A percentile compares a stretch with the other conserved stretches of the same genome.
Conservation (phyloP, 1,140 invertebrate species). For the Drosophila dunni region DNA sequence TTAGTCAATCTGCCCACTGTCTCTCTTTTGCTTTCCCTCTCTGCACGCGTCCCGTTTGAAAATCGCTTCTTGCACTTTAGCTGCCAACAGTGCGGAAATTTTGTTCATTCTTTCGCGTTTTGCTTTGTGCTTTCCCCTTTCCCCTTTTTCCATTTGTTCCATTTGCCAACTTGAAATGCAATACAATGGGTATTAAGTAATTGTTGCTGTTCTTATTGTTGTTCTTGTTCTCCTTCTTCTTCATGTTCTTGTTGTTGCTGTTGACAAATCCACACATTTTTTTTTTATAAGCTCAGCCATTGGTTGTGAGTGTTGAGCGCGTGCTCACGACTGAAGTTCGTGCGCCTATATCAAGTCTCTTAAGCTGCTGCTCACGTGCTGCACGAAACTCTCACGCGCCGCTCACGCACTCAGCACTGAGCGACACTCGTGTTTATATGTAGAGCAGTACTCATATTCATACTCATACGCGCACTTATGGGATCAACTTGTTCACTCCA, state of each 20-base stretch:
- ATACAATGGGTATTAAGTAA: slow-evolving; percentile 81
- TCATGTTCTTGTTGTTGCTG: slow-evolving; percentile 45
- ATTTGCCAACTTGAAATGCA: slow-evolving; percentile 76
- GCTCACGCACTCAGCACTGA: slow-evolving; percentile 27
- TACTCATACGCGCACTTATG: not conserved
- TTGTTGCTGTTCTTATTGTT: slow-evolving; percentile 61
- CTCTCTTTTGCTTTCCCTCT: not conserved
- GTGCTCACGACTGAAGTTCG: not conserved
- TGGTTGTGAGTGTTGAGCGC: slow-evolving; percentile 19
- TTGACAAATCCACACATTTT: slow-evolving; percentile 77
- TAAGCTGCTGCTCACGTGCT: not conserved
- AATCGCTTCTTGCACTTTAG: slow-evolving; percentile 65
- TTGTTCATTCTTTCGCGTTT: slow-evolving; percentile 22
- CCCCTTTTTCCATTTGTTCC: slow-evolving; percentile 65
- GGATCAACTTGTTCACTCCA: slow-evolving; percentile 21
- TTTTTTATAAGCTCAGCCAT: slow-evolving; percentile 55
- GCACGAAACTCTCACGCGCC: not conserved
- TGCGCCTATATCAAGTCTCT: not conserved
- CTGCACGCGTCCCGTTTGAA: slow-evolving; percentile 10
- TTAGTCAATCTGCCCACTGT: no score
- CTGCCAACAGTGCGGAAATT: slow-evolving; percentile 67
- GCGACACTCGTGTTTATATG: slow-evolving; percentile 17
- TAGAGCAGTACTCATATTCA: slow-evolving; percentile 1
- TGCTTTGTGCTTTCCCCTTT: slow-evolving; percentile 23
- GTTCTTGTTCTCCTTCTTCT: slow-evolving; percentile 9